Percentiles rank a stretch among this genome's conserved stretches.
Evolutionary conservation across 2,113 vertebrate species (phyloP).

Genomic region (Nanger granti): DNA sequence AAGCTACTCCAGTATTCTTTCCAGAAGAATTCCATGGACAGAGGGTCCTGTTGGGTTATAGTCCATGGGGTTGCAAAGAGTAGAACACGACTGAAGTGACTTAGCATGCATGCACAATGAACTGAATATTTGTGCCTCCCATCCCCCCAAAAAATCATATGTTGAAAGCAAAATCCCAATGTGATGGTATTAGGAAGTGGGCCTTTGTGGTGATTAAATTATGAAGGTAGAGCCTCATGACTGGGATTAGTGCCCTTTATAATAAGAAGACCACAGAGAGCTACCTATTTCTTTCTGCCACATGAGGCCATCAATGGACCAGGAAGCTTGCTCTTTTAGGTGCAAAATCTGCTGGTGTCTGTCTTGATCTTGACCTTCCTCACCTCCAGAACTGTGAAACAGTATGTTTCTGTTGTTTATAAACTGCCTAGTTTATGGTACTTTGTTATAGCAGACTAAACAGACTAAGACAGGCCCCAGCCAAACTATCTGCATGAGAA

Average conservation of each 20-base stretch:
- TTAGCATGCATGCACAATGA: rapidly evolving
- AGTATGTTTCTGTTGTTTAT: not conserved
- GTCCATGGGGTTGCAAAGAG: not conserved
- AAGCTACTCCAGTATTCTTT: not conserved
- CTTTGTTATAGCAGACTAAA: not conserved
- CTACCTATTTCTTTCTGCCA: not conserved
- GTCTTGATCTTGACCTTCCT: not conserved
- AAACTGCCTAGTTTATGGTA: not conserved
- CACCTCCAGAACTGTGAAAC: not conserved
- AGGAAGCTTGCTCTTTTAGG: not conserved
- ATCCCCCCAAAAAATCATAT: not conserved
- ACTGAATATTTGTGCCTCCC: not conserved
- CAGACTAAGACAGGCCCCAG: not conserved
- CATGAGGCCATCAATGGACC: not conserved
- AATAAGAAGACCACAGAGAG: not conserved
- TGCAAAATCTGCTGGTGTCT: not conserved
- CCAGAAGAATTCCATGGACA: not conserved
- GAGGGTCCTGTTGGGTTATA: not conserved
- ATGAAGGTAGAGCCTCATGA: not conserved
- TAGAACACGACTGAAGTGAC: not conserved
- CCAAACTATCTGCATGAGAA: not conserved
- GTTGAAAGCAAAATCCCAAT: not conserved
- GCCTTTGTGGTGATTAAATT: not conserved
- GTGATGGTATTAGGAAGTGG: not conserved
- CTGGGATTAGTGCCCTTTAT: not conserved